Percentiles rank a stretch among this genome's conserved stretches.
These are phyloP conservation scores for Pedicia rivosa DNA, from an alignment of 2,888 invertebrate genomes.

Conservation along the genomic window DNA sequence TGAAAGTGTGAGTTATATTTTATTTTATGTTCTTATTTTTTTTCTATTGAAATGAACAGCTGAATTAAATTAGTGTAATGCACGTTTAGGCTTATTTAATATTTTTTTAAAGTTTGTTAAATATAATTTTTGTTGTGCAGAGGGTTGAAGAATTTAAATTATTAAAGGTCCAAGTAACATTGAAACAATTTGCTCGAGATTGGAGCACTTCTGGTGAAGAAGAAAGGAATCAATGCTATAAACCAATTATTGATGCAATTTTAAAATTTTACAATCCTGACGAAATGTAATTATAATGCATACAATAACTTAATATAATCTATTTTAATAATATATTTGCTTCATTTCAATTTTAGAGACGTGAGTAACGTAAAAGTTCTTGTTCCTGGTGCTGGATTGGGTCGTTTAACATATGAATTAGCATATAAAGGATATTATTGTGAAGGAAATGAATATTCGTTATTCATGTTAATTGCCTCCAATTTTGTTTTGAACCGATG, in stretches of 20 bases:
- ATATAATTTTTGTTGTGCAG: constrained; percentile 1
- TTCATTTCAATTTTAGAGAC: constrained; percentile 15
- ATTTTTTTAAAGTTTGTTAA: no score
- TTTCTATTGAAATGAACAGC: no score
- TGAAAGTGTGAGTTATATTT: constrained; percentile 23
- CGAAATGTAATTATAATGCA: constrained; percentile 35
- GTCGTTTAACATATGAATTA: constrained; percentile 85
- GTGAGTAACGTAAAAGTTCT: constrained; percentile 47
- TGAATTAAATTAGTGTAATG: no score
- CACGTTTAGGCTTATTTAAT: no score
- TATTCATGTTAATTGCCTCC: constrained; percentile 94
- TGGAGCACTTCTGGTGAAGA: constrained; percentile 77
- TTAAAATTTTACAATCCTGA: constrained; percentile 51
- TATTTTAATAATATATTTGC: no score
- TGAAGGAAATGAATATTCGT: constrained; percentile 95
- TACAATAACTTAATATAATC: no score
- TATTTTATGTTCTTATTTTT: no score
- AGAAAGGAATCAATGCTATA: constrained; percentile 77
- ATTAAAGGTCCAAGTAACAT: constrained; percentile 71
- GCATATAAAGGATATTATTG: constrained; percentile 79
- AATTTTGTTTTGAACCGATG: constrained; percentile 82
- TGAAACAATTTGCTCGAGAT: constrained; percentile 93
- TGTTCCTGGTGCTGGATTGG: constrained; percentile 94
- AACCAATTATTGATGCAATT: constrained; percentile 76
- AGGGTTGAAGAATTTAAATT: constrained; percentile 19